These are phyloP conservation scores for Arctopsyche grandis DNA, from an alignment of 1,140 invertebrate species.

Conservation along the genomic window DNA sequence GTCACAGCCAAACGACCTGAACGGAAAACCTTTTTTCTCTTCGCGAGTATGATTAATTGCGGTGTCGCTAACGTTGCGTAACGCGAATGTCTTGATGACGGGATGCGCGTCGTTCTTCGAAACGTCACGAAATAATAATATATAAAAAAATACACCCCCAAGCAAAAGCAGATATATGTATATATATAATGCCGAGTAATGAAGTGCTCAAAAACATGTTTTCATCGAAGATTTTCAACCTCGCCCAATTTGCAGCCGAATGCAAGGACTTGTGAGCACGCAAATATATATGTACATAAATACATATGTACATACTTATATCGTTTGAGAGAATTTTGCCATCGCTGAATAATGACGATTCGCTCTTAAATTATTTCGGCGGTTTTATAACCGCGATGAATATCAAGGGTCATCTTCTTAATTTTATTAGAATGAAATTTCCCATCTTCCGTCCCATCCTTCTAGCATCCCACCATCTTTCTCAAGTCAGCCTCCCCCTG, in stretches of 20 bases:
- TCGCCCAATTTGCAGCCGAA: too few relatives aligned
- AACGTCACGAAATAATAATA: not conserved
- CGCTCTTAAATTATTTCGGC: not conserved
- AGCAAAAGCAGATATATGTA: too few relatives aligned
- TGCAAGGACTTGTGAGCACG: too few relatives aligned
- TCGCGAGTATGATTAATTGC: constrained; percentile 21
- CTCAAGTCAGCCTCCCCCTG: not conserved
- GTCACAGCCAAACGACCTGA: not conserved
- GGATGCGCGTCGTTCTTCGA: not conserved
- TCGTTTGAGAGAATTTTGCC: too few relatives aligned
- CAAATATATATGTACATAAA: too few relatives aligned
- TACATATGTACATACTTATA: too few relatives aligned
- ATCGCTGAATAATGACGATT: not conserved
- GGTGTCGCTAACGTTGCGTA: constrained; percentile 15
- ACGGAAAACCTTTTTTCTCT: not conserved
- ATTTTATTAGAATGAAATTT: constrained; percentile 12
- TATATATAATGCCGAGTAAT: too few relatives aligned
- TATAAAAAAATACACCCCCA: too few relatives aligned
- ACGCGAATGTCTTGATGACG: not conserved
- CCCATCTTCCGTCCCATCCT: not conserved
- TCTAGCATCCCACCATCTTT: too few relatives aligned
- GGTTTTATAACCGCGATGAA: not conserved
- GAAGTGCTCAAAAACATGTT: too few relatives aligned
- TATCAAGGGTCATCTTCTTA: constrained; percentile 21
- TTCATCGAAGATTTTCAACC: too few relatives aligned